A percentile compares a stretch with the other conserved stretches of the same genome.
phyloP scores from a whole-genome alignment of 2,888 invertebrate species.

The Bhutanitis thaidina region DNA sequence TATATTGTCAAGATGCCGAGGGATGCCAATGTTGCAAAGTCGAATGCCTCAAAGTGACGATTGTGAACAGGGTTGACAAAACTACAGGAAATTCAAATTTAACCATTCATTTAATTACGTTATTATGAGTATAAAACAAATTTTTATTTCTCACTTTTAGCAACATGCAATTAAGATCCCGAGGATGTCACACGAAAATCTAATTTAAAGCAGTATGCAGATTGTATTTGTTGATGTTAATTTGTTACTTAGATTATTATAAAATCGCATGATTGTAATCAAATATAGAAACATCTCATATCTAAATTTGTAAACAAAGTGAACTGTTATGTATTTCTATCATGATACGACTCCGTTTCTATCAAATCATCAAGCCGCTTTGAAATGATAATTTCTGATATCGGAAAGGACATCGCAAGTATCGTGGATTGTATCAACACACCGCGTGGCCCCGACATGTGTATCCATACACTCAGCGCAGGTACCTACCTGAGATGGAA shows the following conservation, averaged over 20 bases:
- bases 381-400: slow-evolving; percentile 22
- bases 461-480: slow-evolving; percentile 42
- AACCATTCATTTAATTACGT: too few relatives aligned
- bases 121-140: too few relatives aligned
- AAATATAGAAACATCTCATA: background rate
- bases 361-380: slow-evolving; percentile 11
- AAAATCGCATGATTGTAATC: background rate
- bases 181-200: background rate
- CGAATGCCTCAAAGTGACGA: slow-evolving; percentile 19
- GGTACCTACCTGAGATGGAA: slow-evolving; percentile 68
- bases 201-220: too few relatives aligned
- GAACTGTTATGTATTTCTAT: slow-evolving; percentile 10
- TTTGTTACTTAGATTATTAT: too few relatives aligned
- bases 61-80: slow-evolving; percentile 17
- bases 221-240: too few relatives aligned
- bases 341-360: slow-evolving; percentile 2
- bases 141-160: too few relatives aligned
- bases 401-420: slow-evolving; percentile 30
- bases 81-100: background rate
- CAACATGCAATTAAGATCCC: too few relatives aligned
- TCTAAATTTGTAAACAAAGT: background rate
- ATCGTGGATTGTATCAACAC: slow-evolving; percentile 44
- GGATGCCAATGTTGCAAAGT: slow-evolving; percentile 29
- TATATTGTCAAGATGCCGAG: slow-evolving; percentile 54
- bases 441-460: slow-evolving; percentile 46